These are phyloP conservation scores for Tachysurus fulvidraco DNA, from an alignment of 2,113 vertebrate genomes.

Conservation along the genomic window DNA sequence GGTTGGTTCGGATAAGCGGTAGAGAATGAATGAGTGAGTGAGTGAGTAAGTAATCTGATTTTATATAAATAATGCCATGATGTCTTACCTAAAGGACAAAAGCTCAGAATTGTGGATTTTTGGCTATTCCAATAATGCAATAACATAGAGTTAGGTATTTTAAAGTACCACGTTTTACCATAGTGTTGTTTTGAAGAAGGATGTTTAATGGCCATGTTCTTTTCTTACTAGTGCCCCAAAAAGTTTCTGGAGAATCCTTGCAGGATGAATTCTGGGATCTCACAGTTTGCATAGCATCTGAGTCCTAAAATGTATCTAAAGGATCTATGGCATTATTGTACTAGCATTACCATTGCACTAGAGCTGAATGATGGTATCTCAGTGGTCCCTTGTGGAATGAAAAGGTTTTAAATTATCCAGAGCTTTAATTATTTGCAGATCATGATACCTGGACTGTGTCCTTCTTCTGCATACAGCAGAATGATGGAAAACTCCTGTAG, in stretches of 20 bases:
- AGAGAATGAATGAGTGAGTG: no score
- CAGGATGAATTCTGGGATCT: background rate
- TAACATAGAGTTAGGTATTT: no score
- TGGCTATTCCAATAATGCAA: background rate
- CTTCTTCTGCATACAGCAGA: constrained; percentile 66
- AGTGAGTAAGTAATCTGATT: no score
- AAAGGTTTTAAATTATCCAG: background rate
- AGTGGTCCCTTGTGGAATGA: background rate
- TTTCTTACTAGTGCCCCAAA: background rate
- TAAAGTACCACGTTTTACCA: no score
- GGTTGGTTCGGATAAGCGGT: no score
- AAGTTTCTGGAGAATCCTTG: background rate
- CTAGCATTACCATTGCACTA: background rate
- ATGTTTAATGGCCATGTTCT: background rate
- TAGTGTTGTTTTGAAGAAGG: background rate
- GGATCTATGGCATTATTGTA: background rate
- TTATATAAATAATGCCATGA: background rate
- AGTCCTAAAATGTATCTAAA: background rate
- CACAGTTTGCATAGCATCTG: background rate
- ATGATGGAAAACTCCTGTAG: constrained; percentile 71
- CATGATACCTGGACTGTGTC: constrained; percentile 65
- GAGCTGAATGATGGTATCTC: background rate
- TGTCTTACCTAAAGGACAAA: background rate
- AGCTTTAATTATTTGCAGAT: background rate
- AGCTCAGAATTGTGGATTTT: background rate